Evolutionary conservation across 2,797 vertebrate genomes (phyloP).

Genomic region (Loris lydekkerianus): DNA sequence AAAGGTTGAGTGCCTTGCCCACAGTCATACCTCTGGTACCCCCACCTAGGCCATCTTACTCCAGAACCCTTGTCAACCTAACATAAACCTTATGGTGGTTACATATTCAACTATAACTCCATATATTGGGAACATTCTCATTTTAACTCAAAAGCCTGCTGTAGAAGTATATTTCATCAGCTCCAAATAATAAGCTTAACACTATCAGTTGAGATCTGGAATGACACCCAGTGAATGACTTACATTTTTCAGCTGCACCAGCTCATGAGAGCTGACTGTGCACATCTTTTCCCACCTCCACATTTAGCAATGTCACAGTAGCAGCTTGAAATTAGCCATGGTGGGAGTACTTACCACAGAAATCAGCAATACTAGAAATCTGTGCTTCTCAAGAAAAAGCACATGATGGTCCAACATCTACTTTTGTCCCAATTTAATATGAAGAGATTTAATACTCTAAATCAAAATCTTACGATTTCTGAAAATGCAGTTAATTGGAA

Average conservation of each 20-base stretch:
- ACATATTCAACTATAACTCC: neutral
- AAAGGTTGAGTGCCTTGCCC: neutral
- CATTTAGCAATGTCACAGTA: neutral
- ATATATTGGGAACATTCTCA: neutral
- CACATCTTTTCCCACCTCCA: neutral
- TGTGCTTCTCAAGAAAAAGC: neutral
- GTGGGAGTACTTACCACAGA: neutral
- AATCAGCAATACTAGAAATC: neutral
- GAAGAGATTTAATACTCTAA: neutral
- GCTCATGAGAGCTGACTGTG: neutral
- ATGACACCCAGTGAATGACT: neutral
- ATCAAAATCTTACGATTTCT: neutral
- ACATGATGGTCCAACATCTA: neutral
- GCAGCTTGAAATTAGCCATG: neutral
- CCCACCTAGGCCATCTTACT: neutral
- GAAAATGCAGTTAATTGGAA: neutral
- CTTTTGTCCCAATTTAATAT: neutral
- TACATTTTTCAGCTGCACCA: neutral
- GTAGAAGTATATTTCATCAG: neutral
- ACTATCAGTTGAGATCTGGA: neutral
- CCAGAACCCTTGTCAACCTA: neutral
- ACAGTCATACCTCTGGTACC: neutral
- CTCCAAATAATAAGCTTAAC: neutral
- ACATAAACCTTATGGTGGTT: neutral
- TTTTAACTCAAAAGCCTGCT: neutral